Conservation (phyloP, 2,888 invertebrate genomes). For the Drosophila anomelani region DNA sequence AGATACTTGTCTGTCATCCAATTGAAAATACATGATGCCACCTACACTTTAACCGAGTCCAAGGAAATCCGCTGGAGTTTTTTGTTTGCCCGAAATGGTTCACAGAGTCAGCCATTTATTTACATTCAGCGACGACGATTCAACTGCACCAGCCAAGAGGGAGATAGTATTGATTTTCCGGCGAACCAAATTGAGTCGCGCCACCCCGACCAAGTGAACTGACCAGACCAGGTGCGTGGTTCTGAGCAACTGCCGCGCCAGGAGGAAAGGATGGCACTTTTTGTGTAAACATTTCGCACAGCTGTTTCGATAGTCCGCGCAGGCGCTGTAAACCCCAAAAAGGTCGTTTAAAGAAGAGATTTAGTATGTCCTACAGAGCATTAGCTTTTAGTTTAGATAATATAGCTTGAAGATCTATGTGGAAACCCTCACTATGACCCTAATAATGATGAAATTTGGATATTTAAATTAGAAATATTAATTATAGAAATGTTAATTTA, state of each 20-base stretch:
- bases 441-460: neutral
- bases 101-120: constrained; percentile 31
- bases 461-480: neutral
- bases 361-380: neutral
- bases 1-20: constrained; percentile 37
- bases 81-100: constrained; percentile 1
- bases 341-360: neutral
- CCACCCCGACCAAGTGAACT: neutral
- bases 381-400: neutral
- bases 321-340: neutral
- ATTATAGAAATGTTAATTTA: too few species aligned
- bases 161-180: constrained; percentile 43
- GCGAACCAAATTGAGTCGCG: constrained; percentile 12
- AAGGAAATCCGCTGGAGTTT: neutral
- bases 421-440: neutral
- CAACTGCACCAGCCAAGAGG: constrained; percentile 3
- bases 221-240: constrained; percentile 10
- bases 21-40: constrained; percentile 28
- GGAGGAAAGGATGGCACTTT: constrained; percentile 15
- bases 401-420: neutral
- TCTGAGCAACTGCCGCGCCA: constrained; percentile 42
- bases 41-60: constrained; percentile 29
- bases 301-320: constrained; percentile 49
- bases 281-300: constrained; percentile 21
- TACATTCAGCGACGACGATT: constrained; percentile 16